Percentiles rank a stretch among this genome's conserved stretches.
Evolutionary conservation across 2,113 vertebrate genomes (phyloP).

Genomic region (Myrmecophaga tridactyla): DNA sequence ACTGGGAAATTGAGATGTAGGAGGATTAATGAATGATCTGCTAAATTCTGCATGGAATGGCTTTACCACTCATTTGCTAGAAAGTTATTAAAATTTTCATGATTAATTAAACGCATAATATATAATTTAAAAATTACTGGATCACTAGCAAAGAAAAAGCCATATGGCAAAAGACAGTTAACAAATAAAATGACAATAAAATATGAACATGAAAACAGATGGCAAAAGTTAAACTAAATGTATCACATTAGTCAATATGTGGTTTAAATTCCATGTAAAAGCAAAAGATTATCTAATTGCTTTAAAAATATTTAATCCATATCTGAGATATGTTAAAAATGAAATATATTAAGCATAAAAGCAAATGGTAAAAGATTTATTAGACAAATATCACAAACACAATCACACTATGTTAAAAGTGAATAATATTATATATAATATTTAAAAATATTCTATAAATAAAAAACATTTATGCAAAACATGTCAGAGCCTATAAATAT

Average conservation of each 20-base stretch:
- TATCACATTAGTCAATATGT: neutral
- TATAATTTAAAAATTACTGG: neutral
- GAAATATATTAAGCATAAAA: neutral
- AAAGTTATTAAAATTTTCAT: neutral
- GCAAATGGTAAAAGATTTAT: neutral
- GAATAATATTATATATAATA: neutral
- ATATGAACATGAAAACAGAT: neutral
- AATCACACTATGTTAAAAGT: neutral
- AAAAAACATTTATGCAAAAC: neutral
- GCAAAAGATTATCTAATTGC: neutral
- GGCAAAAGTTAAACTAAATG: neutral
- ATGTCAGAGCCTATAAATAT: neutral
- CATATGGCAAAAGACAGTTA: conserved; percentile 19
- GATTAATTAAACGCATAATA: neutral
- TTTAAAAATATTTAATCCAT: neutral
- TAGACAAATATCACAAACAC: neutral
- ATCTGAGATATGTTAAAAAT: neutral
- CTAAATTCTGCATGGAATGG: neutral
- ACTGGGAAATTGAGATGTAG: neutral
- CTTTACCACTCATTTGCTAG: neutral
- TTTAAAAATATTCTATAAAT: neutral
- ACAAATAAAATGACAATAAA: neutral
- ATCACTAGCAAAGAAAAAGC: neutral
- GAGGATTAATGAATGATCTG: neutral
- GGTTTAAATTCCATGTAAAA: neutral